Evolutionary conservation across 1,140 invertebrate species (phyloP).

Genomic region (Orchesella cincta): DNA sequence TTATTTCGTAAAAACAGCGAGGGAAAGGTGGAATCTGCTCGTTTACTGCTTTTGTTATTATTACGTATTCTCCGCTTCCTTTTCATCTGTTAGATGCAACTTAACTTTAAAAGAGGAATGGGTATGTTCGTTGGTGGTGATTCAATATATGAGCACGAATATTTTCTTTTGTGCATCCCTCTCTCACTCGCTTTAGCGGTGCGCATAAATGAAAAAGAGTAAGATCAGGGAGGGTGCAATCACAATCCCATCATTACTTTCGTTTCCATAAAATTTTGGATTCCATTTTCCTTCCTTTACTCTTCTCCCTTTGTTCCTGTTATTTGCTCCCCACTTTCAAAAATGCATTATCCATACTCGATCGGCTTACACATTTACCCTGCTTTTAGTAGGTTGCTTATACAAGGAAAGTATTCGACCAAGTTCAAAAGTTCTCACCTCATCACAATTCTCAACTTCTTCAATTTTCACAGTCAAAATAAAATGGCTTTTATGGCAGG

Average conservation of each 20-base stretch:
- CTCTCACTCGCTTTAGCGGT: not conserved
- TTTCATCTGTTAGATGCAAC: not conserved
- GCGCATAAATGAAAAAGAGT: not conserved
- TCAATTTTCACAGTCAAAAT: not conserved
- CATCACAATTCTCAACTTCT: not conserved
- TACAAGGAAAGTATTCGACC: not conserved
- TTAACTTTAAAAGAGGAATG: not conserved
- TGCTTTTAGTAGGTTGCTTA: not conserved
- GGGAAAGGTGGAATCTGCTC: not conserved
- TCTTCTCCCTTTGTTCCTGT: conserved; percentile 15
- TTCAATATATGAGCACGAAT: not conserved
- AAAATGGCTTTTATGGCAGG: not conserved
- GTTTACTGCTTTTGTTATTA: conserved; percentile 18
- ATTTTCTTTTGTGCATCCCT: not conserved
- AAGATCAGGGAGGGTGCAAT: conserved; percentile 25
- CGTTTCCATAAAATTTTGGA: conserved; percentile 39
- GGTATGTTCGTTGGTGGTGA: not conserved
- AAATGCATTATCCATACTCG: not conserved
- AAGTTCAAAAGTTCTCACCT: not conserved
- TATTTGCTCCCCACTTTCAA: not conserved
- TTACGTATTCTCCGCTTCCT: not conserved
- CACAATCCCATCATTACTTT: conserved; percentile 38
- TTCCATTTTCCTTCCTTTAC: conserved; percentile 33
- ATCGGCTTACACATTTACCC: not conserved
- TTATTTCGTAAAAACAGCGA: not conserved